Percentiles rank a stretch among this genome's conserved stretches.
Conservation (phyloP, 1,140 invertebrate species). For the Drusus annulatus region DNA sequence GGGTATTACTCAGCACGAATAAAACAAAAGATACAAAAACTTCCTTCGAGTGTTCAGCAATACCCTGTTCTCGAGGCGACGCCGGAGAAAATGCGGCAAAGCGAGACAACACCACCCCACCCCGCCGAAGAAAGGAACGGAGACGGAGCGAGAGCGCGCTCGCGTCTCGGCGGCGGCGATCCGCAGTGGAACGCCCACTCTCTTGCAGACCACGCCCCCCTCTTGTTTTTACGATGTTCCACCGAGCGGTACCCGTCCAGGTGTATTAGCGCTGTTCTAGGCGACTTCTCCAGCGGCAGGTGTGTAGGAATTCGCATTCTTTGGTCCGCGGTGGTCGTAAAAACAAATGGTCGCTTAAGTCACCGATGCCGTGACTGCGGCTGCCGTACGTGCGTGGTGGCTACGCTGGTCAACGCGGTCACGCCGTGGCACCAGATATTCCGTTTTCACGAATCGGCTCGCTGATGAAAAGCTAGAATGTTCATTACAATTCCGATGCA, state of each 20-base stretch:
- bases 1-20: constrained; percentile 56
- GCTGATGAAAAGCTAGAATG: too few relatives aligned
- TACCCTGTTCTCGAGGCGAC: constrained; percentile 33
- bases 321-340: constrained; percentile 13
- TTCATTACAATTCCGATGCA: too few relatives aligned
- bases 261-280: constrained; percentile 37
- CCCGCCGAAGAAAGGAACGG: constrained; percentile 2
- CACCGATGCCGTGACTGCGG: constrained; percentile 28
- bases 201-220: constrained; percentile 51
- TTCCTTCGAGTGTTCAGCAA: constrained; percentile 46
- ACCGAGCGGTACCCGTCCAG: constrained; percentile 35
- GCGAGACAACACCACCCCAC: constrained; percentile 29
- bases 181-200: constrained; percentile 53
- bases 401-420: too few relatives aligned
- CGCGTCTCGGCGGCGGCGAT: constrained; percentile 22
- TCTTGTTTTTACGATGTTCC: constrained; percentile 46
- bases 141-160: constrained; percentile 1
- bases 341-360: constrained; percentile 31
- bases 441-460: too few relatives aligned
- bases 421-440: too few relatives aligned
- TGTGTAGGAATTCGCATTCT: constrained; percentile 45
- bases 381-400: too few relatives aligned
- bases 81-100: constrained; percentile 48
- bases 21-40: constrained; percentile 59
- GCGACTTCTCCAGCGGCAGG: constrained; percentile 33